phyloP scores from a whole-genome alignment of 2,113 vertebrate species.

The Oxyruncus cristatus region DNA sequence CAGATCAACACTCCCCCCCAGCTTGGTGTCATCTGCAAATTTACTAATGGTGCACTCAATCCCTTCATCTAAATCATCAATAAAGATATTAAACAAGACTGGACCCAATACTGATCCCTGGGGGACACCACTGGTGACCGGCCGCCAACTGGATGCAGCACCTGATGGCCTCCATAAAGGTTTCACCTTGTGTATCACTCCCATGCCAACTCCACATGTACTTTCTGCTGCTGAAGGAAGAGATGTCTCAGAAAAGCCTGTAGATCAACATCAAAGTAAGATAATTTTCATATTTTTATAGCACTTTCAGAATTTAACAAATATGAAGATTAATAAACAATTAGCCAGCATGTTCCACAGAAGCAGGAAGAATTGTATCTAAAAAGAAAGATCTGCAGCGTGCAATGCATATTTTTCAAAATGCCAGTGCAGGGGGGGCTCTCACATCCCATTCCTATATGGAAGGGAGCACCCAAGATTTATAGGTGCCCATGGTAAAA shows the following conservation, averaged over 20 bases:
- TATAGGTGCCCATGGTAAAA: neutral
- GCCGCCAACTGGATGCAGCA: too few species aligned
- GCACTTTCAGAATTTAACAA: neutral
- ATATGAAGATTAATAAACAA: neutral
- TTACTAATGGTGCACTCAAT: too few species aligned
- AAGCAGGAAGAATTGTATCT: neutral
- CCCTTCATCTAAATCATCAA: too few species aligned
- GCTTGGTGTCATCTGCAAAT: too few species aligned
- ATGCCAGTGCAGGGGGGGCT: neutral
- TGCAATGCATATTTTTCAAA: neutral
- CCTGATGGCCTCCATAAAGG: neutral
- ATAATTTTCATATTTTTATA: neutral
- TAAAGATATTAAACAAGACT: too few species aligned
- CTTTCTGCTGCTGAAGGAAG: neutral
- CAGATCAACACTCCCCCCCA: too few species aligned
- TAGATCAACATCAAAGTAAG: neutral
- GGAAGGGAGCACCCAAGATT: neutral
- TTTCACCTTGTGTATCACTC: neutral
- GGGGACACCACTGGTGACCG: too few species aligned
- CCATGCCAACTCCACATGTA: fast-evolving
- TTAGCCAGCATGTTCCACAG: neutral
- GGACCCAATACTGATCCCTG: too few species aligned
- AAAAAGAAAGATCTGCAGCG: neutral
- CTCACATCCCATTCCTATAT: neutral
- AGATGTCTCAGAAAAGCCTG: neutral